Evolutionary conservation across 2,888 invertebrate genomes (phyloP).

Genomic region (Odontothrips loti): DNA sequence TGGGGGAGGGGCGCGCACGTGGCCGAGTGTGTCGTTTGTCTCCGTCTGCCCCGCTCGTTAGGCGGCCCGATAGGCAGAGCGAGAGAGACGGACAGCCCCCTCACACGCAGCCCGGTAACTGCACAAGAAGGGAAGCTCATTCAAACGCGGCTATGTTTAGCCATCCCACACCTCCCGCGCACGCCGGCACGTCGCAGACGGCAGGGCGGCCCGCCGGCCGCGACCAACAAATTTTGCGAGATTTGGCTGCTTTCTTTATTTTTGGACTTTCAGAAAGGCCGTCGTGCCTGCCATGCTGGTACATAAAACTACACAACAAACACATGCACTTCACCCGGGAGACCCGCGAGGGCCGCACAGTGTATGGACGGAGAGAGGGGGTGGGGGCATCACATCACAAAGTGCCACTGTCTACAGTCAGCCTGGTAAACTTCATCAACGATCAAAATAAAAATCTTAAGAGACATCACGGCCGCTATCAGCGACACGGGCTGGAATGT

Average conservation of each 20-base stretch:
- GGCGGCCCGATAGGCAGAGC: too few relatives aligned
- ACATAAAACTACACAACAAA: conserved; percentile 8
- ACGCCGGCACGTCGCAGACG: too few relatives aligned
- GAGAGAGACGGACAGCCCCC: too few relatives aligned
- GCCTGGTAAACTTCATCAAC: neutral
- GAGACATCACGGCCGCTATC: neutral
- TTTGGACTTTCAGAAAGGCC: neutral
- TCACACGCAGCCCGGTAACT: neutral
- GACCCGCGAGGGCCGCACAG: too few relatives aligned
- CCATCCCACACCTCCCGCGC: neutral
- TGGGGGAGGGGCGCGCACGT: neutral
- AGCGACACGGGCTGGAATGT: neutral
- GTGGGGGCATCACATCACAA: neutral
- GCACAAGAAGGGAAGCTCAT: conserved; percentile 15
- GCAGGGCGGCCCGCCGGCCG: too few relatives aligned
- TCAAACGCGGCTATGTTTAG: conserved; percentile 9
- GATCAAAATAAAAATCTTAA: neutral
- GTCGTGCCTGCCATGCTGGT: neutral
- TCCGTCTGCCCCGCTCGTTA: neutral
- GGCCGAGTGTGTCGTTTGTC: neutral
- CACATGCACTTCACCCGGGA: neutral
- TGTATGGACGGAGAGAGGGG: neutral
- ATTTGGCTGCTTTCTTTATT: too few relatives aligned
- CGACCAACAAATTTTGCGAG: too few relatives aligned
- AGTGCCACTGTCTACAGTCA: neutral